Conservation (phyloP, 2,113 vertebrate genomes). For the Chaetodon auriga region DNA sequence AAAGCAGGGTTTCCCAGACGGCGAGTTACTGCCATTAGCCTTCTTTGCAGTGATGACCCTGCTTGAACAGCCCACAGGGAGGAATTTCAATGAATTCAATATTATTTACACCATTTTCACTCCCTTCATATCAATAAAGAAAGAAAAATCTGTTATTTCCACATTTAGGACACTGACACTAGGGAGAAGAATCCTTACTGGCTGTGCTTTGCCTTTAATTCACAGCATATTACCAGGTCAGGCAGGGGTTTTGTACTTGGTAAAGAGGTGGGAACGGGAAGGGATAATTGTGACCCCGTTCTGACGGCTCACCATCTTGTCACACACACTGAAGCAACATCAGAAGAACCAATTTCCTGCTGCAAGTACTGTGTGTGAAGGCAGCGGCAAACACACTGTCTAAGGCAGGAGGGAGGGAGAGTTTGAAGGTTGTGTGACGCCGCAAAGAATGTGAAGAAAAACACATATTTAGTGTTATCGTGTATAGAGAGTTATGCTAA, state of each 20-base stretch:
- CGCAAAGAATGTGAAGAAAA: constrained; percentile 10
- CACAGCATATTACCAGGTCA: constrained; percentile 47
- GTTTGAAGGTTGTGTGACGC: constrained; percentile 1
- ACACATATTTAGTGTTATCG: not conserved
- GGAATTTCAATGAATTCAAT: constrained; percentile 32
- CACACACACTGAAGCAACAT: constrained; percentile 45
- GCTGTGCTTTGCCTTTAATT: constrained; percentile 37
- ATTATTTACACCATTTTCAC: constrained; percentile 40
- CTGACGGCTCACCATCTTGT: constrained; percentile 60
- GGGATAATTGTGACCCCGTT: constrained; percentile 60
- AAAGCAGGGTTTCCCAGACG: constrained; percentile 34
- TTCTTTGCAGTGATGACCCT: constrained; percentile 25
- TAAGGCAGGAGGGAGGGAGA: constrained; percentile 2
- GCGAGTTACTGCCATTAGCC: constrained; percentile 42
- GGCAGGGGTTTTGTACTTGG: constrained; percentile 23
- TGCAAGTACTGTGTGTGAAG: constrained; percentile 20
- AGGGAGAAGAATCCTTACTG: constrained; percentile 7
- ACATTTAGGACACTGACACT: constrained; percentile 12
- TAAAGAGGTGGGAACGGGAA: constrained; percentile 51
- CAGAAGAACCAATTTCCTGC: constrained; percentile 58
- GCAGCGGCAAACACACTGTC: constrained; percentile 30
- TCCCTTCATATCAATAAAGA: constrained; percentile 11
- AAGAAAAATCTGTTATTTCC: constrained; percentile 20
- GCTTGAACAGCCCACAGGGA: constrained; percentile 38
- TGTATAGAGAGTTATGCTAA: not conserved